Evolutionary conservation across 2,113 vertebrate genomes (phyloP).

Genomic region (Trogon surrucura): DNA sequence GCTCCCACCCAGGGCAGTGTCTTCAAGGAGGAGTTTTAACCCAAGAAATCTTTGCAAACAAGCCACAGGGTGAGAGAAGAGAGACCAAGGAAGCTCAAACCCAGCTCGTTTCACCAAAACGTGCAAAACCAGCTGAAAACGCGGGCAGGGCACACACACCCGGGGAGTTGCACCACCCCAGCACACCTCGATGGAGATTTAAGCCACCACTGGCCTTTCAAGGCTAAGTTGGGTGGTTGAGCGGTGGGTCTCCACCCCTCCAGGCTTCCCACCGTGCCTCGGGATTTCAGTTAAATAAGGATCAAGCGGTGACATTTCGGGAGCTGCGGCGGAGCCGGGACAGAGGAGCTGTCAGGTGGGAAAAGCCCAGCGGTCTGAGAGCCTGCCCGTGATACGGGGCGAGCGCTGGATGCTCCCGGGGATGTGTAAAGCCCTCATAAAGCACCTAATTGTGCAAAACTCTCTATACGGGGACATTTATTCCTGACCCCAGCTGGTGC

Average conservation of each 20-base stretch:
- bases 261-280: rapidly evolving
- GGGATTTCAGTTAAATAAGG: background rate
- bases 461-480: conserved; percentile 37
- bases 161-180: too few species aligned
- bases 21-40: background rate
- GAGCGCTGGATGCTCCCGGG: background rate
- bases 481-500: conserved; percentile 63
- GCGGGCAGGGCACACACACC: rapidly evolving
- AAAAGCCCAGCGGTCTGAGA: background rate
- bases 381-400: background rate
- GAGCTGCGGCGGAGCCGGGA: background rate
- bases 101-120: background rate
- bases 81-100: background rate
- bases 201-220: background rate
- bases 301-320: rapidly evolving
- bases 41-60: background rate
- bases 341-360: background rate
- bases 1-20: rapidly evolving
- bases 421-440: conserved; percentile 58
- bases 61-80: background rate
- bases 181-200: background rate
- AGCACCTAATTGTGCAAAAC: conserved; percentile 71
- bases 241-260: rapidly evolving
- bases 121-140: rapidly evolving
- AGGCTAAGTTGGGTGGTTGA: background rate